Base-by-base conservation (phyloP, 2,113 vertebrate genomes). In the Odocoileus hemionus region DNA sequence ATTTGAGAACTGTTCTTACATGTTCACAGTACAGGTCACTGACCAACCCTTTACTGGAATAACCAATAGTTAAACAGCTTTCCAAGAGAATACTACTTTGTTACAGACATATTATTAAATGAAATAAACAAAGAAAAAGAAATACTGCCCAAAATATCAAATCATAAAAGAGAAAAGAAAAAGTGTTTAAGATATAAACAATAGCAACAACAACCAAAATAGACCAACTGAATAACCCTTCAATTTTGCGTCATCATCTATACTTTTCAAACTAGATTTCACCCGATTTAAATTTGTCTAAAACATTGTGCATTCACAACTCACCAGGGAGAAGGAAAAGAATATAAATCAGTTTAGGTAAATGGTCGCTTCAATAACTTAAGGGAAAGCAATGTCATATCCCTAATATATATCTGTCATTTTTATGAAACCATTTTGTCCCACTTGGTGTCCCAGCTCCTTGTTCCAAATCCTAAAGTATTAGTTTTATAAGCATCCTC, bases 381-480 rank as follows among this genome's bases (percentile, higher is more conserved):
- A 43, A 82, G 90, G 88, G 86, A 94, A 30, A 26, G 80, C 39
- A 3, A 21, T 88, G 50, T 39, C 17, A 52, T 28, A 61, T 96
- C 92, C 91, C 82, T 96, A 97, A 97, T 15, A 91, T 45, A 39
- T 30, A 80, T 1, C 83, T 30, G 89, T 5, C 21, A 39, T 79
- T 94, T 92, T 1, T 1, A 39, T 33, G 84, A 98, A 96, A 91
- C 96, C 76, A 95, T 93, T 76, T 33, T 79, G 16, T 95, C 90
- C 76, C 28, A 45, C 88, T 95, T 97, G 94, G 50, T 87, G 57
- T 93, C 93, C 92, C 39, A 94, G 58, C 50, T 33, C 0, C 93
- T 13, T 88, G 88, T 93, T 97, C 21, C 86, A 96, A 97, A 36
- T 91, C 97, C 64, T 89, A 70, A 94, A 91, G 96, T 98, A 74